Conservation (phyloP, 1,140 invertebrate genomes). For the Argopecten irradians region DNA sequence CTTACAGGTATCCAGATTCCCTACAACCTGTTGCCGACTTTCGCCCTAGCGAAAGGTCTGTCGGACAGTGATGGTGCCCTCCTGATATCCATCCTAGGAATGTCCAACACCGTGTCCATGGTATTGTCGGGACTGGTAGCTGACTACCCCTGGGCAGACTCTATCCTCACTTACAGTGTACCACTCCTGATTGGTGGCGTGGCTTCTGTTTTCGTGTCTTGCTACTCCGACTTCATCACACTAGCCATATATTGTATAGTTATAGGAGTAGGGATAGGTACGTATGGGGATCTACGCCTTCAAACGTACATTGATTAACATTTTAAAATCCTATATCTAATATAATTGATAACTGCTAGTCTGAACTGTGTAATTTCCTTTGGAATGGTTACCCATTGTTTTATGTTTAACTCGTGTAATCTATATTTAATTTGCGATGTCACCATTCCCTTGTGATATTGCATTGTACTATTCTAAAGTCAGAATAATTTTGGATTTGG, state of each 20-base stretch:
- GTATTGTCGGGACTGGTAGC: conserved; percentile 79
- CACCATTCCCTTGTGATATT: too few relatives aligned
- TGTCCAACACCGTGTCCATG: conserved; percentile 83
- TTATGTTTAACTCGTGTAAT: too few relatives aligned
- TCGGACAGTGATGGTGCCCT: conserved; percentile 80
- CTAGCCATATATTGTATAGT: conserved; percentile 90
- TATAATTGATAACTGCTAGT: too few relatives aligned
- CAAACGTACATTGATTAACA: too few relatives aligned
- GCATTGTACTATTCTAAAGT: too few relatives aligned
- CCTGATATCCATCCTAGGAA: conserved; percentile 89
- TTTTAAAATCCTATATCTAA: too few relatives aligned
- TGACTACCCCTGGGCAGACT: conserved; percentile 84
- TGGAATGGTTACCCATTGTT: too few relatives aligned
- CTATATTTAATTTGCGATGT: too few relatives aligned
- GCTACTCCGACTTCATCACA: conserved; percentile 85
- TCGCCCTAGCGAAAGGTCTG: conserved; percentile 66
- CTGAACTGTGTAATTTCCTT: too few relatives aligned
- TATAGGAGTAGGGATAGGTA: conserved; percentile 96
- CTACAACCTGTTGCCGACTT: conserved; percentile 83
- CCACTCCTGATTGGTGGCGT: conserved; percentile 87
- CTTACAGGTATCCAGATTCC: conserved; percentile 91
- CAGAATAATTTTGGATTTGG: too few relatives aligned
- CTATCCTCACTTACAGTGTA: conserved; percentile 91
- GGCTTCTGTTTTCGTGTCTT: conserved; percentile 82
- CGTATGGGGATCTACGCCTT: too few relatives aligned